These are phyloP conservation scores for Alethe castanea DNA, from an alignment of 2,113 vertebrate species.

Conservation along the genomic window DNA sequence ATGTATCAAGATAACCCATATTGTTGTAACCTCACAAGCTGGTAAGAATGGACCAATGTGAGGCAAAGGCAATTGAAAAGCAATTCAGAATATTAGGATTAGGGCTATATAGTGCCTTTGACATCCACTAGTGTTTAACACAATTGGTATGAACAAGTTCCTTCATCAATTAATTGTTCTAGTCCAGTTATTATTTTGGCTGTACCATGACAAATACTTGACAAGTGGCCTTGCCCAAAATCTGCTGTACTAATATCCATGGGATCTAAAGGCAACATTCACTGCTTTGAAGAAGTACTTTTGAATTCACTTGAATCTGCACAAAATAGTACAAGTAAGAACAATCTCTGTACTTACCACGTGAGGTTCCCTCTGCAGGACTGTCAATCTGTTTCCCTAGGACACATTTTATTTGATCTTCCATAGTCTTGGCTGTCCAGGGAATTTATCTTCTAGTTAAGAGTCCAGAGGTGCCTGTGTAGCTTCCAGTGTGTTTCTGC, in stretches of 20 bases:
- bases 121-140: background rate
- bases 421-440: background rate
- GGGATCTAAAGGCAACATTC: background rate
- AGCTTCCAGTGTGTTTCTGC: background rate
- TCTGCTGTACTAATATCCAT: background rate
- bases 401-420: background rate
- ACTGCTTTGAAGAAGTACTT: background rate
- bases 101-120: background rate
- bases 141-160: background rate
- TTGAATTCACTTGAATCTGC: background rate
- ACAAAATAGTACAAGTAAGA: background rate
- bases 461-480: background rate
- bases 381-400: background rate
- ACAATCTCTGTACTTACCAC: constrained; percentile 19
- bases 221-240: background rate
- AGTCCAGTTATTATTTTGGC: background rate
- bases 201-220: background rate
- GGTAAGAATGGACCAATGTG: background rate
- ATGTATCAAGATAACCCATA: background rate
- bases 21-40: background rate
- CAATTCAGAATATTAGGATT: background rate
- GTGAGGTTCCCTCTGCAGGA: background rate
- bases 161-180: background rate
- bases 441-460: background rate
- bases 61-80: background rate